Conservation (phyloP, 2,888 invertebrate genomes). For the Polydrusus cervinus region DNA sequence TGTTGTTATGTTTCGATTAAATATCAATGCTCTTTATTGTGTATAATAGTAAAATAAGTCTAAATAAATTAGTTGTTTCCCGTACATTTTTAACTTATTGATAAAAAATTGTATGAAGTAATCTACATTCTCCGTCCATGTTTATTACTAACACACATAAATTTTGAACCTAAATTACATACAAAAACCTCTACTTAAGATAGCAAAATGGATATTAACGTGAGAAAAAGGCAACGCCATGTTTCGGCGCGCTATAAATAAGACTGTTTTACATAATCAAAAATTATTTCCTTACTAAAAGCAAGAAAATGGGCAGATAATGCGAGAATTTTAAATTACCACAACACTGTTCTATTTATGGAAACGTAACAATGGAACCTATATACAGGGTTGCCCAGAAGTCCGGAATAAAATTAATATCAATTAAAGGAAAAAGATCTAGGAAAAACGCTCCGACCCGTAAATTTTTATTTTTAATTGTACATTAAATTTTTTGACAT, state of each 20-base stretch:
- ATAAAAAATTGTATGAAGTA: no score
- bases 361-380: neutral
- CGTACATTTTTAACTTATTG: no score
- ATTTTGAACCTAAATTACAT: slow-evolving; percentile 14
- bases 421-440: no score
- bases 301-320: slow-evolving; percentile 1
- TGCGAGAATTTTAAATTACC: slow-evolving; percentile 16
- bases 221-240: slow-evolving; percentile 5
- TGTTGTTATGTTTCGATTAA: no score
- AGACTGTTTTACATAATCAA: slow-evolving; percentile 14
- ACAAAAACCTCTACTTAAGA: slow-evolving; percentile 15
- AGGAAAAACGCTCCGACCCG: no score
- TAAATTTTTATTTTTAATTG: no score
- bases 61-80: no score
- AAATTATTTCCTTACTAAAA: slow-evolving; percentile 13
- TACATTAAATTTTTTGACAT: no score
- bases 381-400: no score
- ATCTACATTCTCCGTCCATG: neutral
- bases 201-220: slow-evolving; percentile 13
- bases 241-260: slow-evolving; percentile 9
- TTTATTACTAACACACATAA: neutral
- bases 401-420: no score
- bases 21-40: no score
- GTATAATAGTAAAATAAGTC: no score
- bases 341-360: neutral